Percentiles rank a stretch among this genome's conserved stretches.
Evolutionary conservation across 53 echinoderm and acorn worm species (phyloP).

Genomic region (Temnopleurus reevesii): DNA sequence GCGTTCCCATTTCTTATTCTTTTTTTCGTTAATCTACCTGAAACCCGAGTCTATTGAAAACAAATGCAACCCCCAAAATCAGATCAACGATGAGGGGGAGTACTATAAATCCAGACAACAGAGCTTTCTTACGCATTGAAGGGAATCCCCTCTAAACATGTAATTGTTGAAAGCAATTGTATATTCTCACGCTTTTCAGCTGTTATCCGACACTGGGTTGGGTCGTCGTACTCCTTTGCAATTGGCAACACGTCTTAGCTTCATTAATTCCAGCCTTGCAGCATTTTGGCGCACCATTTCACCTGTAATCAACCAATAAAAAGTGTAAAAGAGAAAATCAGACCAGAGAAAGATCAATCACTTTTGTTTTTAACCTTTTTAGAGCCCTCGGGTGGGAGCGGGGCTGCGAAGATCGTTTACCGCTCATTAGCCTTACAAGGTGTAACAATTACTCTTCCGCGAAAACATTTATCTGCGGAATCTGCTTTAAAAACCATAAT

Average conservation of each 20-base stretch:
- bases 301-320: background rate
- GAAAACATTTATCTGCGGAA: too few species aligned
- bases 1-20: background rate
- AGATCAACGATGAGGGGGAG: background rate
- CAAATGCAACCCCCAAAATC: background rate
- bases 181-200: background rate
- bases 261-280: slow-evolving; percentile 28
- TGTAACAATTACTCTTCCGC: too few species aligned
- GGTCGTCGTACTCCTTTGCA: background rate
- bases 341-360: background rate
- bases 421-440: too few species aligned
- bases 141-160: background rate
- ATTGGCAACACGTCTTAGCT: slow-evolving; percentile 37
- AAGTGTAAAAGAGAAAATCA: background rate
- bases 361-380: too few species aligned
- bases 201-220: background rate
- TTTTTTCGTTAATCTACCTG: background rate
- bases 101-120: background rate
- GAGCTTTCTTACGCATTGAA: too few species aligned
- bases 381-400: too few species aligned
- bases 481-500: too few species aligned
- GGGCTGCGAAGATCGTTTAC: too few species aligned
- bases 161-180: background rate
- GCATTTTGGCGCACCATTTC: background rate
- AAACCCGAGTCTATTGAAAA: background rate